Conservation (phyloP, 2,888 invertebrate genomes). For the Habrosyne pyritoides region DNA sequence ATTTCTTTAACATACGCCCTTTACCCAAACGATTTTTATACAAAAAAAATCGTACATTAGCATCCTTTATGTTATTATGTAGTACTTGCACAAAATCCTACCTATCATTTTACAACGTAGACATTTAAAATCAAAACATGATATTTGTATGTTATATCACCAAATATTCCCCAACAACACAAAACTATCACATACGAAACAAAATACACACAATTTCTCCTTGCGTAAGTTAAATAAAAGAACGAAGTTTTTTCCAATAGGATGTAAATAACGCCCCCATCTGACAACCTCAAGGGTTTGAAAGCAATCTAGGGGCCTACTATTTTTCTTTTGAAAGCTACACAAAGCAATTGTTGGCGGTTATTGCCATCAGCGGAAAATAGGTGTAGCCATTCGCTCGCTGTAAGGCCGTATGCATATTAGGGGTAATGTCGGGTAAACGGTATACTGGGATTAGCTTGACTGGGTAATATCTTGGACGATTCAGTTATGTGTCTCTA, state of each 20-base stretch:
- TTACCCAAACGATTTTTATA: no score
- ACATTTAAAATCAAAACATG: no score
- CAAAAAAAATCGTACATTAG: no score
- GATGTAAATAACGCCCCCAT: constrained; percentile 67
- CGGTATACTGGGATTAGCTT: no score
- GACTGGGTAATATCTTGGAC: no score
- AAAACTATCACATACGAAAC: constrained; percentile 8
- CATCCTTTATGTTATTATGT: no score
- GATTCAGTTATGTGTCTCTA: background rate
- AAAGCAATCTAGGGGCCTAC: constrained; percentile 66
- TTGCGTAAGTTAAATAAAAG: constrained; percentile 48
- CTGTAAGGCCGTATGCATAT: constrained; percentile 43
- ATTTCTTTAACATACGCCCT: no score
- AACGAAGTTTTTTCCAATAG: constrained; percentile 52
- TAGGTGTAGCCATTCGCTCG: constrained; percentile 50
- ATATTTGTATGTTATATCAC: background rate
- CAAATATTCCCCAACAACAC: background rate
- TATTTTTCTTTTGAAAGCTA: constrained; percentile 66
- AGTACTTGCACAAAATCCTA: no score
- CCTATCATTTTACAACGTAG: no score
- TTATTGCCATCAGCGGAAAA: constrained; percentile 62
- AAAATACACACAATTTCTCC: constrained; percentile 38
- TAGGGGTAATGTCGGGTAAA: constrained; percentile 22
- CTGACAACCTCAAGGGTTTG: constrained; percentile 68
- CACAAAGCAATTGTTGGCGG: constrained; percentile 71